phyloP scores from a whole-genome alignment of 2,113 vertebrate species.

The Diadophis punctatus region DNA sequence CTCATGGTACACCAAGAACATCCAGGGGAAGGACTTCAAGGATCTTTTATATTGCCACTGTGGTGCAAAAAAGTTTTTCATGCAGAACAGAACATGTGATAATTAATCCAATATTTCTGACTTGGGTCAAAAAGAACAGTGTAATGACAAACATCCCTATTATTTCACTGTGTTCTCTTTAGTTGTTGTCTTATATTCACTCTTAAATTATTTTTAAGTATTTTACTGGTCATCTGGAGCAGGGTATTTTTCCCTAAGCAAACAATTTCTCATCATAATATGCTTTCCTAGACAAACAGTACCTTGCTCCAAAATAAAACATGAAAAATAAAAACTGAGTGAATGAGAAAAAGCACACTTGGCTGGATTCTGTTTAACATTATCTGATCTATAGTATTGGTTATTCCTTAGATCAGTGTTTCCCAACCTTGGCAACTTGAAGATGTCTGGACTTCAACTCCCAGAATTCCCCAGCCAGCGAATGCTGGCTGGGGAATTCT shows the following conservation, averaged over 20 bases:
- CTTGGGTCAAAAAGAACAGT: conserved; percentile 2
- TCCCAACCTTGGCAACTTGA: no score
- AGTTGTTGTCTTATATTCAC: neutral
- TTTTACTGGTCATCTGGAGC: conserved; percentile 30
- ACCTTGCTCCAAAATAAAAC: conserved; percentile 26
- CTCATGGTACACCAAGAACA: neutral
- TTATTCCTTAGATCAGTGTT: conserved; percentile 37
- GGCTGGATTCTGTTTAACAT: conserved; percentile 8
- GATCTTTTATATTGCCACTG: conserved; percentile 14
- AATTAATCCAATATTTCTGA: conserved; percentile 27
- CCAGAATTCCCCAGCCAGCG: no score
- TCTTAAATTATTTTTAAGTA: neutral
- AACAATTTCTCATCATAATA: conserved; percentile 32
- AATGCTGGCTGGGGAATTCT: no score
- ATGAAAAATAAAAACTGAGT: neutral
- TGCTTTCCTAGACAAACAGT: conserved; percentile 32
- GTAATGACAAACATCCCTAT: conserved; percentile 13
- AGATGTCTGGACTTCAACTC: no score
- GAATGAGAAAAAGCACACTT: conserved; percentile 2
- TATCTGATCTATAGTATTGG: conserved; percentile 27
- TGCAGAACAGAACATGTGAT: conserved; percentile 16
- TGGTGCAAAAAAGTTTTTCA: neutral
- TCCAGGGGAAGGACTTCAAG: conserved; percentile 11
- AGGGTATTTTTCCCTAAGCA: neutral
- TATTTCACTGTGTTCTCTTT: conserved; percentile 27